Base-by-base conservation (phyloP, 1,140 invertebrate genomes). In the Pinna nobilis region DNA sequence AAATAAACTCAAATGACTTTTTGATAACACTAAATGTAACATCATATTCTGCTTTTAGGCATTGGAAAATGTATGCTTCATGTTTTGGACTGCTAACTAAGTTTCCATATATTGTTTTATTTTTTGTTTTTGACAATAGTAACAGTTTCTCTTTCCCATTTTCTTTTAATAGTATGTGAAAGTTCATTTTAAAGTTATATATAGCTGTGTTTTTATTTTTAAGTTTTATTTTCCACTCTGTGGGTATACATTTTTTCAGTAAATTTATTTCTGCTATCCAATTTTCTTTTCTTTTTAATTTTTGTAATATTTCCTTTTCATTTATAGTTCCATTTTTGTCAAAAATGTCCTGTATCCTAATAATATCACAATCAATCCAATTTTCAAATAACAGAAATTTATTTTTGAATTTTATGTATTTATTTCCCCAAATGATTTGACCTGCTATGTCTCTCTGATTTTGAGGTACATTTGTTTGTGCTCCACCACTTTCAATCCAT, bases 401-500 rank as follows among this genome's bases (percentile, higher is more conserved):
- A 28, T 57, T 57, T 32, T 57, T 15, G 32, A 30, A 57, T 57
- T 57, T 57, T 23, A 57, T 57, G 6, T 28, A 57, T 57, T 13
- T 57, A 57, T 57, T 13, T 13, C 53, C 53, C 53, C 53, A 44
- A 11, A 44, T 44, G n/a, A 44, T 44, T 44, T 44, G 39, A 9
- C 39, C 39, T 44, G 39, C 39, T 11, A 44, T 44, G 9, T 44
- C 39, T 44, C n/a, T 44, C n/a, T 9, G 39, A 11, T 9, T 11
- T 44, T 44, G 9, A 11, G 39, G 39, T 9, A 11, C 9, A 44
- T 9, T n/a, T 44, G 39, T 44, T 44, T 44, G 39, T 11, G 9
- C n/a, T 11, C 39, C 39, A 9, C 39, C 39, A 11, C 9, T 44
- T 44, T 44, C 39, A 11, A 44, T n/a, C 39, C 39, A 44, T 44